A percentile compares a stretch with the other conserved stretches of the same genome.
phyloP scores from a whole-genome alignment of 2,113 vertebrate species.

The Aythya baeri region DNA sequence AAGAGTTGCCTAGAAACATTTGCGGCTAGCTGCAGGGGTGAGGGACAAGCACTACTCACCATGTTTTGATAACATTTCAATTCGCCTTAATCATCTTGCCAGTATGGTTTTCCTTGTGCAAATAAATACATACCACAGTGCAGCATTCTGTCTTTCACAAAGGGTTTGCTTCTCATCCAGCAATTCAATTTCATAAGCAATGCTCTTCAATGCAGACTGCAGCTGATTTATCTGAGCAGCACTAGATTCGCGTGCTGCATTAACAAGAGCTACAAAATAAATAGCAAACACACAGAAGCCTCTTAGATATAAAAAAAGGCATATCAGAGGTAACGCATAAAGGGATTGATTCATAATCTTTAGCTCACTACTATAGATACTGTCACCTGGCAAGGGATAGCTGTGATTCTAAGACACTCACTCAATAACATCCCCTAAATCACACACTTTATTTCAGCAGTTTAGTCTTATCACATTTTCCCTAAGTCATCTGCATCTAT shows the following conservation, averaged over 20 bases:
- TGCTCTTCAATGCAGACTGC: constrained; percentile 19
- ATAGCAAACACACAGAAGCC: neutral
- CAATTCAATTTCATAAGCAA: constrained; percentile 19
- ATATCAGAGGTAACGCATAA: neutral
- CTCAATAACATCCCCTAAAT: neutral
- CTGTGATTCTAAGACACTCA: neutral
- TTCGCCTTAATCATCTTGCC: neutral
- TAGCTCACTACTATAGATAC: neutral
- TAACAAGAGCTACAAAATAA: constrained; percentile 61
- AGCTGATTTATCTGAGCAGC: constrained; percentile 72
- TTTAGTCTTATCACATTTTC: neutral
- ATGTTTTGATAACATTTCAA: neutral
- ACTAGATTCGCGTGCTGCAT: constrained; percentile 67
- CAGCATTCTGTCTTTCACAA: constrained; percentile 61
- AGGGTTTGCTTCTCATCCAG: constrained; percentile 34
- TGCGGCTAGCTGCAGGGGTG: neutral
- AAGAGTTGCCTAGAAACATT: neutral
- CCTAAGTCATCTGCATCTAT: neutral
- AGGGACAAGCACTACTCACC: neutral
- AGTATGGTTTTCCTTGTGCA: neutral
- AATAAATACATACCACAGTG: constrained; percentile 57
- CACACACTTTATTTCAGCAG: neutral
- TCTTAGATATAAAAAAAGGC: neutral
- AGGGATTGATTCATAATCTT: neutral
- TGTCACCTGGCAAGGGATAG: neutral